Evolutionary conservation across 2,888 invertebrate genomes (phyloP).

Genomic region (Tromatobia lineatoria): DNA sequence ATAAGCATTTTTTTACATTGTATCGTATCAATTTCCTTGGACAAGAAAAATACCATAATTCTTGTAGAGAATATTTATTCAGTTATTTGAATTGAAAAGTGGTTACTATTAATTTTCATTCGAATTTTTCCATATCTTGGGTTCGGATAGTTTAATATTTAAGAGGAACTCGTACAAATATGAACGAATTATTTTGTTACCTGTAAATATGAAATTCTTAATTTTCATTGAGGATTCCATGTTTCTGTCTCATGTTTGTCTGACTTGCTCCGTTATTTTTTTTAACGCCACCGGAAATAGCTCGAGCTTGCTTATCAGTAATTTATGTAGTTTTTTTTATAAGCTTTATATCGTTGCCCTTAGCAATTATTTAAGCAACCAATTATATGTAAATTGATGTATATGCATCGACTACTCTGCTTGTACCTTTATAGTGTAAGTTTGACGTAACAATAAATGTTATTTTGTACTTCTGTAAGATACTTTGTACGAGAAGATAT

Average conservation of each 20-base stretch:
- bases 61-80: not conserved
- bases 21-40: not conserved
- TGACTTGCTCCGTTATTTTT: not conserved
- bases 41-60: not conserved
- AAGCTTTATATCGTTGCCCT: not conserved
- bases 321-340: not conserved
- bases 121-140: not conserved
- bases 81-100: not conserved
- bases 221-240: not conserved
- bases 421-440: conserved; percentile 40
- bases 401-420: conserved; percentile 18
- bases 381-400: conserved; percentile 18
- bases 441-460: conserved; percentile 43
- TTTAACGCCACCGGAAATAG: not conserved
- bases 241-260: conserved; percentile 10
- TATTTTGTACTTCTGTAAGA: conserved; percentile 47
- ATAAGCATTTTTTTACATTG: not conserved
- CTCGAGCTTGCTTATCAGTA: not conserved
- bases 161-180: conserved; percentile 13
- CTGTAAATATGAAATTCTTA: not conserved
- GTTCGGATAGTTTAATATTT: not conserved
- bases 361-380: conserved; percentile 3
- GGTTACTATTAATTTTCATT: not conserved
- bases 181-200: not conserved
- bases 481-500: not conserved